Evolutionary conservation across 2,797 vertebrate species (phyloP), one percentile per base, ranked within the genome.

Genomic region (Xiphophorus birchmanni): DNA sequence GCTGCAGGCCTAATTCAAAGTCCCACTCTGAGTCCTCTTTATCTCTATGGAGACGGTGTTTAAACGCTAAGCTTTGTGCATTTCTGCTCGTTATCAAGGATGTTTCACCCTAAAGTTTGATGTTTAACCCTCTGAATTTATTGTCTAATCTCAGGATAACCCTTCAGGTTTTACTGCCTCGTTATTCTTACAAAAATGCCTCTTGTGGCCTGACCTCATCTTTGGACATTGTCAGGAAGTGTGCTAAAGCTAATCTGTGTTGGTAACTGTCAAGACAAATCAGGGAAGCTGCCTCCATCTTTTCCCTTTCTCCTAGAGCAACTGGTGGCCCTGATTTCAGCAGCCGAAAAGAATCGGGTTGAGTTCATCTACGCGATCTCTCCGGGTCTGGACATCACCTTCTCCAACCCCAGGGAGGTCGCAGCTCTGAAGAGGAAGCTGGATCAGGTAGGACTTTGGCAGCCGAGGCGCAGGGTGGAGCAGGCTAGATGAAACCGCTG

Each of bases 281-380:
- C 10, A 9, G 2, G 1, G 26, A 17, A 29, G 42, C 3, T 21
- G 2, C 21, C 37, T 12, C 32, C 32, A 18, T 29, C 13, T 81
- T 4, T 54, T 1, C 2, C 52, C n/a, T 52, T 78, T 15, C 67
- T 88, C 91, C 40, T 85, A 99, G 99, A 97, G 65, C 97, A 99
- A 92, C 95, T 99, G 78, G 96, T 94, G 81, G 95, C 97, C 47
- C 95, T 99, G 77, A 99, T 99, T 91, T 95, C 97, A 78, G 97
- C 97, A 79, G 97, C 99, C 2, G 96, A 96, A 87, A 95, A 96
- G 85, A 96, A 97, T n/a, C 83, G 96, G 17, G 96, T 99, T 21
- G 96, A 99, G 47, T 99, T 99, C 81, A 95, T 99, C 88, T 99
- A 99, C 79, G 98, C 99, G 58, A 97, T 99, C 90, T 99, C 99